phyloP scores from a whole-genome alignment of 1,140 invertebrate genomes.

The Sarcophaga bullata region DNA sequence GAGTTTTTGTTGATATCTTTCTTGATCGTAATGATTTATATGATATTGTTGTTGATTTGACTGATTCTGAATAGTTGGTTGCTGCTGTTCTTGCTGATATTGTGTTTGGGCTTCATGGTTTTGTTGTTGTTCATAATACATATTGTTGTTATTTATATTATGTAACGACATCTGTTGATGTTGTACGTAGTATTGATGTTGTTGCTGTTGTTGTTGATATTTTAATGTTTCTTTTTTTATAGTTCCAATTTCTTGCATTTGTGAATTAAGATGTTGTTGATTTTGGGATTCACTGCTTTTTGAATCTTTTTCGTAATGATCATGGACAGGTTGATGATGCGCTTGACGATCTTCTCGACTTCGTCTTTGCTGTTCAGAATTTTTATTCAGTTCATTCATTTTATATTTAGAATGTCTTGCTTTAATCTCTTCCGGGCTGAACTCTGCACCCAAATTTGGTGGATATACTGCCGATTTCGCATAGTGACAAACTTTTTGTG shows the following conservation, averaged over 20 bases:
- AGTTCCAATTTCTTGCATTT: slow-evolving; percentile 42
- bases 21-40: slow-evolving; percentile 36
- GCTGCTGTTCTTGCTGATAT: slow-evolving; percentile 3
- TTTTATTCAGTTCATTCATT: neutral
- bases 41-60: slow-evolving; percentile 51
- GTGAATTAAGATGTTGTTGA: neutral
- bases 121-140: slow-evolving; percentile 34
- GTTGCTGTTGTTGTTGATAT: slow-evolving; percentile 33
- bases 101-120: slow-evolving; percentile 48
- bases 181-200: slow-evolving; percentile 36
- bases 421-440: slow-evolving; percentile 61
- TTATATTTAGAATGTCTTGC: slow-evolving; percentile 52
- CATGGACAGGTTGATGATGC: neutral
- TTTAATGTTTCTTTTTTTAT: slow-evolving; percentile 20
- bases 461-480: slow-evolving; percentile 62
- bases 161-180: slow-evolving; percentile 34
- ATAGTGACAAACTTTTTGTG: slow-evolving; percentile 59
- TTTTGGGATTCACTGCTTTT: neutral
- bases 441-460: slow-evolving; percentile 57
- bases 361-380: neutral
- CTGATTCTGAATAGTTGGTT: slow-evolving; percentile 46
- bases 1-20: neutral
- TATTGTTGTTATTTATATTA: slow-evolving; percentile 40
- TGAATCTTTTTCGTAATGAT: neutral
- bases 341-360: neutral